Percentiles rank a stretch among this genome's conserved stretches.
Conservation (phyloP, 64 coral and sea anemone species). For the Actinia equina region DNA sequence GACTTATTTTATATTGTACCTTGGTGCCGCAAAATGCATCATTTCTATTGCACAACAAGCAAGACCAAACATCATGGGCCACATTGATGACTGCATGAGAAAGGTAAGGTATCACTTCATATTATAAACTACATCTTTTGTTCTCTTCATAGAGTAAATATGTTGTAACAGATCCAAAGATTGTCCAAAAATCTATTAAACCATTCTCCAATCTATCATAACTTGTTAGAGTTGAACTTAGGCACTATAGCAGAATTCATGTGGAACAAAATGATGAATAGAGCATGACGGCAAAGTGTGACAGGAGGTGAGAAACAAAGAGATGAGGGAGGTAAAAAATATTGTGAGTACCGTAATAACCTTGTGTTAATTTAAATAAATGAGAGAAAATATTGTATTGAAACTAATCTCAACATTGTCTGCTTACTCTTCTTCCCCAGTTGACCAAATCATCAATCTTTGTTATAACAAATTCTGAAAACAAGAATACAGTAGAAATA, state of each 20-base stretch:
- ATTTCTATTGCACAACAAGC: conserved; percentile 99
- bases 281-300: no score
- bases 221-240: no score
- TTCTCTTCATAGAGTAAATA: neutral
- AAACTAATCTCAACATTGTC: neutral
- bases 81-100: conserved; percentile 69
- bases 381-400: no score
- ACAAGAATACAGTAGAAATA: no score
- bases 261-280: no score
- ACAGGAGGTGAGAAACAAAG: no score
- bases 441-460: conserved; percentile 95
- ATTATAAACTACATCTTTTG: neutral
- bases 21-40: conserved; percentile 99
- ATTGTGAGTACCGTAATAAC: no score
- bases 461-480: conserved; percentile 79
- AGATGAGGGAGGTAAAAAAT: no score
- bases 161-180: neutral
- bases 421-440: conserved; percentile 86
- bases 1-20: conserved; percentile 15
- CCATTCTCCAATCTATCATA: neutral
- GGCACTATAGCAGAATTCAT: no score
- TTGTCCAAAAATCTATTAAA: neutral
- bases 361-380: no score
- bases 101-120: neutral
- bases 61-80: conserved; percentile 98